Evolutionary conservation across 1,140 invertebrate species (phyloP), one percentile per base, ranked within the genome.

Genomic region (Heterodera schachtii): DNA sequence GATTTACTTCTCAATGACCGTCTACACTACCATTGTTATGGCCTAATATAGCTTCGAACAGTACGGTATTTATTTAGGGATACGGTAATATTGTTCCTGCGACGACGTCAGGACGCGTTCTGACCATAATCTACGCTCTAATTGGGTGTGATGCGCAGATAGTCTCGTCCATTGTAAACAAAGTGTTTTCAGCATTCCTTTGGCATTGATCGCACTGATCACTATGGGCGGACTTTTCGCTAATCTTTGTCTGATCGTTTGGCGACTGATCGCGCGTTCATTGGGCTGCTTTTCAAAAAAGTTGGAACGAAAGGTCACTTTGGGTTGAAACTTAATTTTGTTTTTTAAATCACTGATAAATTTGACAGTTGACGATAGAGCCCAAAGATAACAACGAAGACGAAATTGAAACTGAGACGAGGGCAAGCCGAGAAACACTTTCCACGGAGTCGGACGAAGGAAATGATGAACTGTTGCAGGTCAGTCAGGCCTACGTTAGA

Each of bases 61-160:
- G 11, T 46, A 31, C 76, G n/a, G 1, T 16, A 5, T 43, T 31
- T 31, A 57, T 73, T 67, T 19, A 60, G 76, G 95, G 95, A 87
- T 96, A 95, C 89, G 95, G 95, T 13, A 95, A 95, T 87, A 94
- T 96, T 47, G 93, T 94, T 0, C 95, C 95, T 1, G 92, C 93
- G 81, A 92, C 92, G 1, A 93, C 93, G 1, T 91, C 94, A 60
- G 95, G 95, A 0, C 94, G 95, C 90, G 92, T 94, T 47, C 93
- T 95, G 0, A 96, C 95, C 5, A 94, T 96, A 90, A 93, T 94
- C 8, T 97, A 96, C 91, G 95, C 95, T 13, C 73, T 82, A 47
- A 82, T 83, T 7, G 81, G 81, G 74, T 76, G 44, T 44, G 57
- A 16, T 76, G 41, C 57, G 11, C 43, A 31, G 31, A 31, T 31